Conservation (phyloP, 2,797 vertebrate species). For the Typhlichthys eigenmanni region DNA sequence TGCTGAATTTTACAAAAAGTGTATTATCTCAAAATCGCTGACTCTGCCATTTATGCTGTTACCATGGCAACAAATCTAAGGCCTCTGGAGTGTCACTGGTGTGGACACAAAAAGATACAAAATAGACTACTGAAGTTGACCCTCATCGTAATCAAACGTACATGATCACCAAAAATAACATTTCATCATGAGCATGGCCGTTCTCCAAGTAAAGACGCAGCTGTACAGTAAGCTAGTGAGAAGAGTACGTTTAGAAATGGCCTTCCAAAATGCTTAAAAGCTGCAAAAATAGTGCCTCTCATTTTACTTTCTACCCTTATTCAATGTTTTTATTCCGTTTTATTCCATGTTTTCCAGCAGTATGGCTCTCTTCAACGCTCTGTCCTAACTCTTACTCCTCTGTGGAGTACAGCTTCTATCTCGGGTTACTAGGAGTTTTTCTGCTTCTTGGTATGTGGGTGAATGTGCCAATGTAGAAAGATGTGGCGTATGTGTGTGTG, state of each 20-base stretch:
- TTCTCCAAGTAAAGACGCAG: background rate
- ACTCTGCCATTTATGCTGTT: slow-evolving; percentile 25
- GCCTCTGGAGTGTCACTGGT: slow-evolving; percentile 29
- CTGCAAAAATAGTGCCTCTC: background rate
- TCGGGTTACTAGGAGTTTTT: slow-evolving; percentile 62
- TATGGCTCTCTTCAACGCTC: slow-evolving; percentile 9
- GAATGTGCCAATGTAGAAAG: slow-evolving; percentile 31
- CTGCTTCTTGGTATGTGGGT: slow-evolving; percentile 59
- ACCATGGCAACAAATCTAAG: slow-evolving; percentile 44
- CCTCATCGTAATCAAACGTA: background rate
- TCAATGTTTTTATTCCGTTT: slow-evolving; percentile 11
- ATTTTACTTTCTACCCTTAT: background rate
- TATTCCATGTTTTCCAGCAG: slow-evolving; percentile 23
- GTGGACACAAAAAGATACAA: slow-evolving; percentile 23
- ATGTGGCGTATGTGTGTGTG: slow-evolving; percentile 19
- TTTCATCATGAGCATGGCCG: background rate
- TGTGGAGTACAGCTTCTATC: slow-evolving; percentile 48
- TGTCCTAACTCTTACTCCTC: slow-evolving; percentile 15
- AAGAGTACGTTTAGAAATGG: too few species aligned
- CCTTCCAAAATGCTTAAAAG: background rate
- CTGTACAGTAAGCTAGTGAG: too few species aligned
- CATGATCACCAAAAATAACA: background rate
- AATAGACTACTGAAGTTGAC: slow-evolving; percentile 6
- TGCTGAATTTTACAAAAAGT: too few species aligned
- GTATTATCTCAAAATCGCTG: too few species aligned